Conservation (phyloP, 2,113 vertebrate genomes). For the Silurus asotus region DNA sequence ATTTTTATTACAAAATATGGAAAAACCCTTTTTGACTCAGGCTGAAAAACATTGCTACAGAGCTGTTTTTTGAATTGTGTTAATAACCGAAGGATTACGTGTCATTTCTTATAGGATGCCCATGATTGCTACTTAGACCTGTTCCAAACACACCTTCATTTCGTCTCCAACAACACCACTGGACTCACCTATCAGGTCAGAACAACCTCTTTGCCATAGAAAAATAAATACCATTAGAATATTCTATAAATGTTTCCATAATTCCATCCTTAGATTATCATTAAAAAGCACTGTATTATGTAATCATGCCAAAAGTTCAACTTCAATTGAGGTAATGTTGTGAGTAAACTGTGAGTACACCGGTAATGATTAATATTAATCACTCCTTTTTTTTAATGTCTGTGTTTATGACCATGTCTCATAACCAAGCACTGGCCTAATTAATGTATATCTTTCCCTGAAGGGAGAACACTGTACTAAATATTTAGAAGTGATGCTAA, state of each 20-base stretch:
- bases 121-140: slow-evolving; percentile 92
- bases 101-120: slow-evolving; percentile 74
- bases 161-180: slow-evolving; percentile 82
- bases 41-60: slow-evolving; percentile 18
- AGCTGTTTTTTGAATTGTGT: slow-evolving; percentile 23
- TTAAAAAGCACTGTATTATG: neutral
- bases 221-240: neutral
- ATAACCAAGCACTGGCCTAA: neutral
- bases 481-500: neutral
- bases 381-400: slow-evolving; percentile 30
- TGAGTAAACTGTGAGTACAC: slow-evolving; percentile 25
- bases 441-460: slow-evolving; percentile 1
- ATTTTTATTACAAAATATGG: neutral
- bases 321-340: neutral
- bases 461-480: neutral
- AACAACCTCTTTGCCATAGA: neutral
- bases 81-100: slow-evolving; percentile 39
- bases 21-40: neutral
- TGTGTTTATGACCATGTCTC: slow-evolving; percentile 18
- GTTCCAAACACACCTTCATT: slow-evolving; percentile 91
- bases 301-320: neutral
- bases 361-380: slow-evolving; percentile 22
- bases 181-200: slow-evolving; percentile 89
- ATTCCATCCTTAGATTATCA: neutral
- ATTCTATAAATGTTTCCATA: neutral